Evolutionary conservation across 2,113 vertebrate genomes (phyloP), one percentile per base, ranked within the genome.

Genomic region (Nasalis larvatus): DNA sequence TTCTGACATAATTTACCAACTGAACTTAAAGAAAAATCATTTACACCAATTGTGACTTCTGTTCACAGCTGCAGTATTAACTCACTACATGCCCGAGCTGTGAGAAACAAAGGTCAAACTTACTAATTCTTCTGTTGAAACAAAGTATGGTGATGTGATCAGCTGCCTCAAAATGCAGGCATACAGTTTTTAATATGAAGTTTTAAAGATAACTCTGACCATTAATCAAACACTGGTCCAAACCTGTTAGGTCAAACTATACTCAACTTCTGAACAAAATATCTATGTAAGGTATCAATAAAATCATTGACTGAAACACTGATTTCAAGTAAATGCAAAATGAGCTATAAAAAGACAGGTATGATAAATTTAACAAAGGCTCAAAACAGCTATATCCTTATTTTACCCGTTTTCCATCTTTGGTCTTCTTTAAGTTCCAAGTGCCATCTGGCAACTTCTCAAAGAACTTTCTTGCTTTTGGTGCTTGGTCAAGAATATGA

Each of bases 341-440:
- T 68, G 18, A 30, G 11, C 27, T 68, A 49, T 23, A 60, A 74
- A 89, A 54, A 54, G 45, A 77, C 20, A n/a, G 14, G 6, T 45
- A 14, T 27, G n/a, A 16, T 68, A 20, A 77, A 11, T 45, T 63
- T 14, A 52, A 78, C 32, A 37, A 32, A 84, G 54, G 32, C 30
- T 42, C 14, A 20, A 66, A 86, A 96, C 23, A 42, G 1, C 73
- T 21, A 21, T 37, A 40, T 63, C 88, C 89, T 35, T 63, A 54
- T 85, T 95, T 97, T 98, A 99, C 99, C 99, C 99, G 99, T 99
- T 99, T 99, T 98, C 99, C 99, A 99, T 99, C 99, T 99, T 99
- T 99, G 99, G 99, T 99, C 99, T 99, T 99, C 99, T 99, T 99
- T 98, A 99, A 99, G 99, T 99, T 99, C 99, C 99, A 99, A 98